Base-by-base conservation (phyloP, 2,113 vertebrate species). In the Vanacampus margaritifer region DNA sequence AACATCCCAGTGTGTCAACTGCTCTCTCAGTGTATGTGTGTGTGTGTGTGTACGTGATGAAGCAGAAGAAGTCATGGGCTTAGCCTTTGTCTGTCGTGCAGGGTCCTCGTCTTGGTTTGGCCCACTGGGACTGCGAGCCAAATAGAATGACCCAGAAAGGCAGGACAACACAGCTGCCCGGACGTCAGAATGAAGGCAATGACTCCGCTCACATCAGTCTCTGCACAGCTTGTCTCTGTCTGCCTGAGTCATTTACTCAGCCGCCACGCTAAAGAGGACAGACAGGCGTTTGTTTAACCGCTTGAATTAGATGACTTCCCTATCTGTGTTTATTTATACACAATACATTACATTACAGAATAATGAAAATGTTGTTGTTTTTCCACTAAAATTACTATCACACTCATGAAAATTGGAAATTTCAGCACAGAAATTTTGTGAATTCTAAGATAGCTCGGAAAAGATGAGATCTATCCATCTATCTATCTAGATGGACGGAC, bases 91-190 rank as follows among this genome's bases (percentile, higher is more conserved):
- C 75, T 85, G 53, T 79, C 64, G 65, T 79, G 73, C 77, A 37
- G 70, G 74, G 67, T 61, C 75, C 63, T 76, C 37, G 62, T 75
- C 81, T 75, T 62, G 68, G 64, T 57, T 17, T 66, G 67, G 82
- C 88, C 88, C 78, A 48, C 76, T 35, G 84, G 84, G 88, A 85
- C 66, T 56, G 60, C 5, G 32, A 80, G 73, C 3, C 61, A 83
- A 84, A 77, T 76, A 78, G 76, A 86, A 88, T 86, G 85, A 88
- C 85, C 86, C 85, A 89, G 84, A 89, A 87, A 88, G 85, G 70
- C 76, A 77, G 84, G 84, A 84, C 85, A 62, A 61, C 79, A 70
- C 85, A 85, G 71, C 82, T 86, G 84, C 67, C 72, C 70, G 68
- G 71, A 84, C 61, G 61, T 88, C 79, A 84, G 80, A 77, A 81